Percentiles rank a stretch among this genome's conserved stretches.
Evolutionary conservation across 1,140 invertebrate species (phyloP).

Genomic region (Battus philenor): DNA sequence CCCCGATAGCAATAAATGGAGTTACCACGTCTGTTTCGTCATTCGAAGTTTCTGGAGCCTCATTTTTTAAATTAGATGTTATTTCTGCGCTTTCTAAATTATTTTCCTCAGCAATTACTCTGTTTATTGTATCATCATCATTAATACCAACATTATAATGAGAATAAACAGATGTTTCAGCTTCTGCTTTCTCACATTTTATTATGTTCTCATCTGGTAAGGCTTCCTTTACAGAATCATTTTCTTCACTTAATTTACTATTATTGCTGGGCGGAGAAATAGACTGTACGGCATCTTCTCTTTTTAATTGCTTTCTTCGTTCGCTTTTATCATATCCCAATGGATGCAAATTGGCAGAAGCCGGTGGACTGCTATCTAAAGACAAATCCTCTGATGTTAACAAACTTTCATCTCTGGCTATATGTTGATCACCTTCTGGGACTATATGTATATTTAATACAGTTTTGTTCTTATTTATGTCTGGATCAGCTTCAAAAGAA

Average conservation of each 20-base stretch:
- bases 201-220: constrained; percentile 19
- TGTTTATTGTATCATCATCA: background rate
- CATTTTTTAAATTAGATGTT: background rate
- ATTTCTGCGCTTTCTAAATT: background rate
- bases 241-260: constrained; percentile 58
- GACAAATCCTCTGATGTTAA: constrained; percentile 60
- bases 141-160: background rate
- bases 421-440: constrained; percentile 47
- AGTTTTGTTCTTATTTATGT: constrained; percentile 52
- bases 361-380: constrained; percentile 51
- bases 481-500: constrained; percentile 42
- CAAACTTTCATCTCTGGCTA: constrained; percentile 63
- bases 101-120: background rate
- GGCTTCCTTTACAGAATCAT: constrained; percentile 52
- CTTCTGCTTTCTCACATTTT: constrained; percentile 10
- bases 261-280: constrained; percentile 68
- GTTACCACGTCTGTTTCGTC: constrained; percentile 62
- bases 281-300: constrained; percentile 68
- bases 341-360: constrained; percentile 56
- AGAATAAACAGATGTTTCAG: constrained; percentile 1
- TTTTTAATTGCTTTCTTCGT: constrained; percentile 57
- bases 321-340: constrained; percentile 57
- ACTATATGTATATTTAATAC: constrained; percentile 66
- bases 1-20: constrained; percentile 31
- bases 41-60: constrained; percentile 17